Conservation (phyloP, 2,113 vertebrate species). For the Tetrao urogallus region DNA sequence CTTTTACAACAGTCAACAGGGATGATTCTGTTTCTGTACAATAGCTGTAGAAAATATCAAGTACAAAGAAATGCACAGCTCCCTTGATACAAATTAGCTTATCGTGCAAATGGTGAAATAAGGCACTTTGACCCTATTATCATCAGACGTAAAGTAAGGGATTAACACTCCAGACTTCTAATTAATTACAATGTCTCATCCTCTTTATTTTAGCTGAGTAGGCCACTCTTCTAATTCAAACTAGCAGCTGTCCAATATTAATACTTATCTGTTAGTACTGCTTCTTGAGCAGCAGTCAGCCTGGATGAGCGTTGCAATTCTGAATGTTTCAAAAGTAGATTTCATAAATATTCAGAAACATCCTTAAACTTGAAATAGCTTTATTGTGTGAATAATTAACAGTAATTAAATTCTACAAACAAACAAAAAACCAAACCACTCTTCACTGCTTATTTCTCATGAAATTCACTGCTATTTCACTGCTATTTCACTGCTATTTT, state of each 20-base stretch:
- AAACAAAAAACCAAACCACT: not conserved
- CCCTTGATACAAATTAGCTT: not conserved
- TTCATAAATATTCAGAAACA: slow-evolving; percentile 13
- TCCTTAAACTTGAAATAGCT: not conserved
- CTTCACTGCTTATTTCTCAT: slow-evolving; percentile 10
- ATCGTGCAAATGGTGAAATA: not conserved
- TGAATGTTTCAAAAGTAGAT: not conserved
- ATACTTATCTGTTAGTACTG: not conserved
- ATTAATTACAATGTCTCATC: slow-evolving; percentile 12
- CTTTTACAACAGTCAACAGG: not conserved
- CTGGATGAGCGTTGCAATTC: not conserved
- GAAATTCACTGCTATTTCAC: too few species aligned
- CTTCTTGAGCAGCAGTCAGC: not conserved
- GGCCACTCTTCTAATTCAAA: not conserved
- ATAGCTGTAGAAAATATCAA: slow-evolving; percentile 45
- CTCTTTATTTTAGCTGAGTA: not conserved
- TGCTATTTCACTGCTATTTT: too few species aligned
- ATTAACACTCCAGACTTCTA: slow-evolving; percentile 43
- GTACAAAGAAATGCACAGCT: not conserved
- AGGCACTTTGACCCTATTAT: slow-evolving; percentile 10
- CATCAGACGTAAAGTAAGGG: not conserved
- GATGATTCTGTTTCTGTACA: not conserved
- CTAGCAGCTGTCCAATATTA: not conserved
- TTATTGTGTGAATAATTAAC: slow-evolving; percentile 28
- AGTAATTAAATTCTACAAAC: not conserved